Conservation (phyloP, 2,113 vertebrate species). For the Gobius niger region DNA sequence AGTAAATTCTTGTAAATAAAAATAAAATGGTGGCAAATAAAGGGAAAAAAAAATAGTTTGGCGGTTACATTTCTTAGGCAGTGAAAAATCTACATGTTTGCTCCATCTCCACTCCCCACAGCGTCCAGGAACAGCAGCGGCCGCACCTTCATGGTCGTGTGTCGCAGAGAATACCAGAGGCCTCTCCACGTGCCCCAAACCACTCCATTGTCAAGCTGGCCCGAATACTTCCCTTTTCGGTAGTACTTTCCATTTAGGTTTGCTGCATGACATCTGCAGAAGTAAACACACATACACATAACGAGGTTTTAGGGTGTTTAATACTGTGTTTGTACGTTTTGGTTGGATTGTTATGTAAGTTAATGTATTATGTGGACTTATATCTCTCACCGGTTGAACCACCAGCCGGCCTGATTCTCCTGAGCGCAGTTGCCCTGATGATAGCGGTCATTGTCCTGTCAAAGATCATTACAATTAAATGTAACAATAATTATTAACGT, state of each 20-base stretch:
- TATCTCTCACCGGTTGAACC: conserved; percentile 86
- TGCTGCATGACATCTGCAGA: conserved; percentile 82
- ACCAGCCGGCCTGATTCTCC: conserved; percentile 87
- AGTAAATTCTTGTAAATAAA: conserved; percentile 8
- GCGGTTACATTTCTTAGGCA: conserved; percentile 6
- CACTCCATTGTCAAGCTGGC: conserved; percentile 79
- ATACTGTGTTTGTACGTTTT: not conserved
- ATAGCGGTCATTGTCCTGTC: conserved; percentile 84
- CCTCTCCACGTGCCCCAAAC: conserved; percentile 88
- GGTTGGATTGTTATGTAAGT: no score
- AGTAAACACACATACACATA: not conserved
- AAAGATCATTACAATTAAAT: conserved; percentile 8
- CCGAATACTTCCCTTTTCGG: conserved; percentile 79
- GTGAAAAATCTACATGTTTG: not conserved
- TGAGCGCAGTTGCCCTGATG: conserved; percentile 83
- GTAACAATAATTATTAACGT: not conserved
- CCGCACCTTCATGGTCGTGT: conserved; percentile 86
- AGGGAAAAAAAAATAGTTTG: conserved; percentile 14
- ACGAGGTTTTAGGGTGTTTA: not conserved
- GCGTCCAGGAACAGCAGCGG: conserved; percentile 75
- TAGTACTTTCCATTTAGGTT: conserved; percentile 88
- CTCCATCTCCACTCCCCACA: conserved; percentile 79
- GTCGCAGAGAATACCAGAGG: conserved; percentile 87
- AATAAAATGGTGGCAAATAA: conserved; percentile 24
- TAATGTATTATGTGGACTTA: not conserved